Evolutionary conservation across 2,888 invertebrate species (phyloP).

Genomic region (Ariolimax columbianus): DNA sequence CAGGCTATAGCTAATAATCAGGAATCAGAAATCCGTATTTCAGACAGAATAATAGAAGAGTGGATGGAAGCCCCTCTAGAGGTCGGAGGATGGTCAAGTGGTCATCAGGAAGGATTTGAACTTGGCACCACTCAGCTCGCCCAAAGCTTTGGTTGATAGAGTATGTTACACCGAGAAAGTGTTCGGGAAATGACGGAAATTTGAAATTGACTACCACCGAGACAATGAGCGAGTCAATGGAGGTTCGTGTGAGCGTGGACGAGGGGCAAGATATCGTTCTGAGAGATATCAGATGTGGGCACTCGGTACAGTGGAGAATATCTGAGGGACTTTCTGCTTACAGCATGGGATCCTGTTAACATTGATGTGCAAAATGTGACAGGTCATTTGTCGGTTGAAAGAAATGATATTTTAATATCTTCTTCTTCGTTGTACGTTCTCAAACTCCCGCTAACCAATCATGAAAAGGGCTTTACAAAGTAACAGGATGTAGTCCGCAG

Average conservation of each 20-base stretch:
- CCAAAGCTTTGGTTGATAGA: neutral
- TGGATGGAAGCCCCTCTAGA: neutral
- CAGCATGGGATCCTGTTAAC: too few relatives aligned
- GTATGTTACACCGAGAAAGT: neutral
- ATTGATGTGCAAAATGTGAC: too few relatives aligned
- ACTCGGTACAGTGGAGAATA: neutral
- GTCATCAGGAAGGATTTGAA: neutral
- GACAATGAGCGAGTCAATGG: neutral
- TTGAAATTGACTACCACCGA: neutral
- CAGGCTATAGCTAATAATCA: constrained; percentile 24
- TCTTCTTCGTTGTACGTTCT: too few relatives aligned
- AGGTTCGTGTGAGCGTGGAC: neutral
- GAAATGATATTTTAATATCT: too few relatives aligned
- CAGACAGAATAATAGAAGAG: neutral
- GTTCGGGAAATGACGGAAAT: neutral
- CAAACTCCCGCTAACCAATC: too few relatives aligned
- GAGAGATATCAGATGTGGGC: neutral
- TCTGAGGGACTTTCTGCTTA: neutral
- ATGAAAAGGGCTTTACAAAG: too few relatives aligned
- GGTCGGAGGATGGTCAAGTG: constrained; percentile 30
- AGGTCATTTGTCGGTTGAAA: too few relatives aligned
- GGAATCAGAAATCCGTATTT: neutral
- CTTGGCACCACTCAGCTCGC: neutral
- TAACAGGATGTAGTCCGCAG: too few relatives aligned
- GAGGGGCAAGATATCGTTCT: neutral